Evolutionary conservation across 2,797 vertebrate genomes (phyloP), one percentile per base, ranked within the genome.

Genomic region (Semotilus atromaculatus): DNA sequence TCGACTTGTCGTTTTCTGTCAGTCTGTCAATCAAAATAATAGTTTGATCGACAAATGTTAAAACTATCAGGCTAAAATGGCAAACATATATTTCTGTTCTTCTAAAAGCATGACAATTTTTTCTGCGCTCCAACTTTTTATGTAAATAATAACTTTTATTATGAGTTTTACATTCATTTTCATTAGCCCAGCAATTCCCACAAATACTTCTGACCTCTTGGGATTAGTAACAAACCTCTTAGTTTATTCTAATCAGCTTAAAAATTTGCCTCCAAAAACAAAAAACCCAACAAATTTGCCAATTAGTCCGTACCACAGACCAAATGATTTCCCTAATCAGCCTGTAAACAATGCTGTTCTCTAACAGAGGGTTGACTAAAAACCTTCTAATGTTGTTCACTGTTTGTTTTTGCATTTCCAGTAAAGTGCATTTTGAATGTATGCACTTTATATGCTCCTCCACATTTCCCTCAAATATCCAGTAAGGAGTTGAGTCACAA

Each of bases 251-350:
- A 55, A 83, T 83, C 34, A 43, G 7, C 34, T 23, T 40, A n/a
- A 38, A 68, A 67, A 67, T 40, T 31, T 83, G 18, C 31, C 7
- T 19, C 55, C 34, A 34, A 53, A 55, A 10, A n/a, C n/a, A 9
- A 23, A n/a, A 2, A 51, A 31, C 31, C 40, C 45, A 31, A 60
- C 82, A 77, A 77, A 77, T 76, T 83, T 76, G 6, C 82, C 82
- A 83, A 83, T 83, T 83, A 83, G 73, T 43, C 31, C 7, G 0
- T 76, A 83, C 7, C 7, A 60, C 34, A 55, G 43, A 75, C 58
- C 81, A 67, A 55, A 83, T 76, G 16, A 83, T 67, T 83, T 76
- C 72, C 81, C n/a, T 76, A 68, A 83, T 77, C 48, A 76, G 45
- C 62, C 31, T 58, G 45, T 55, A 68, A 83, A 76, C 73, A 83